Percentiles rank a stretch among this genome's conserved stretches.
Conservation (phyloP, 1,140 invertebrate species). For the Anoplophora glabripennis region DNA sequence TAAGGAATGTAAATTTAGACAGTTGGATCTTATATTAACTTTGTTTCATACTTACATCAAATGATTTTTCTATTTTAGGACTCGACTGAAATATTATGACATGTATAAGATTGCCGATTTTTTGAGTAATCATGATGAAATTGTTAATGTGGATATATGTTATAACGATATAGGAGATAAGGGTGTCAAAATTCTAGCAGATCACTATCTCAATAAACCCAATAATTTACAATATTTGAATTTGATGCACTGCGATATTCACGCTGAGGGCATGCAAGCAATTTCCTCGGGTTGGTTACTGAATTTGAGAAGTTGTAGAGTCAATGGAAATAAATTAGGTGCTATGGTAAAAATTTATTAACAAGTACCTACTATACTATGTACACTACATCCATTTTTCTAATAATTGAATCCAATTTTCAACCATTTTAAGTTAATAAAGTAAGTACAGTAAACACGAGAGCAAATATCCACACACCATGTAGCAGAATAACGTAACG, state of each 20-base stretch:
- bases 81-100: constrained; percentile 51
- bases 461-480: no score
- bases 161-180: constrained; percentile 56
- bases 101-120: constrained; percentile 52
- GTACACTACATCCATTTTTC: no score
- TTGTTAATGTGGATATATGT: constrained; percentile 53
- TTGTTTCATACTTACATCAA: no score
- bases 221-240: constrained; percentile 53
- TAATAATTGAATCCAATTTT: no score
- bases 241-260: constrained; percentile 55
- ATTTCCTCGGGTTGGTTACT: constrained; percentile 32
- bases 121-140: constrained; percentile 47
- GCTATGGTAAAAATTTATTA: constrained; percentile 8
- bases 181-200: constrained; percentile 52
- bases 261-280: constrained; percentile 40
- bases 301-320: constrained; percentile 44
- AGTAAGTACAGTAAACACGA: no score
- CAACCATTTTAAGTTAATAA: no score
- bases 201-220: constrained; percentile 29
- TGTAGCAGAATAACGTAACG: no score
- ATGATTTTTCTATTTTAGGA: constrained; percentile 30
- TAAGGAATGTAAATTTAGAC: no score
- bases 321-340: constrained; percentile 57
- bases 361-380: no score
- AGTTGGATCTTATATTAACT: no score